These are phyloP conservation scores for Budorcas taxicolor DNA, from an alignment of 2,113 vertebrate species.

Conservation along the genomic window DNA sequence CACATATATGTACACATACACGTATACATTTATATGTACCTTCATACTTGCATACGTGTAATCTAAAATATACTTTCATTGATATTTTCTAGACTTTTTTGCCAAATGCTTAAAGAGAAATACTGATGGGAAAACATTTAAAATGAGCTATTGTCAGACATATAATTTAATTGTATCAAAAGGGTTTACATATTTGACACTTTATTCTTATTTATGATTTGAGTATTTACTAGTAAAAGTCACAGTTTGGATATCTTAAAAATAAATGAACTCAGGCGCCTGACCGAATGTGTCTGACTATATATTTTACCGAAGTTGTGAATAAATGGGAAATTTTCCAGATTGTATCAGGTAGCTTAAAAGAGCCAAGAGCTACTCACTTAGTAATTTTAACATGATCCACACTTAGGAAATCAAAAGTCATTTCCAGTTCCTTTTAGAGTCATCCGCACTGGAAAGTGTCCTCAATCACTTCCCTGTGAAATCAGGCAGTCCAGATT, in stretches of 20 bases:
- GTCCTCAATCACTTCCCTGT: not conserved
- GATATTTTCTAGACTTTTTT: conserved; percentile 46
- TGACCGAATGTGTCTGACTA: not conserved
- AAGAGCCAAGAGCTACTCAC: not conserved
- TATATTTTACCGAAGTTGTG: conserved; percentile 24
- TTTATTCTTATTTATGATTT: conserved; percentile 35
- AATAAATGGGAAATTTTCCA: conserved; percentile 2
- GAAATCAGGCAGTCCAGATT: not conserved
- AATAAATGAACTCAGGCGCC: not conserved
- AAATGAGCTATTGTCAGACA: not conserved
- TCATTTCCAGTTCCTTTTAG: not conserved
- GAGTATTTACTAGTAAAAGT: not conserved
- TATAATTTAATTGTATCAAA: not conserved
- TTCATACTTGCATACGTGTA: not conserved
- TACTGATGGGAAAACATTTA: not conserved
- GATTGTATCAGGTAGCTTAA: not conserved
- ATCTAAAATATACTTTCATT: not conserved
- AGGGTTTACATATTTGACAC: conserved; percentile 5
- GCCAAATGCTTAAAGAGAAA: not conserved
- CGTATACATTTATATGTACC: not conserved
- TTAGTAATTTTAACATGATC: not conserved
- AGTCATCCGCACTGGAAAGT: too few species aligned
- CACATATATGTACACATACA: not conserved
- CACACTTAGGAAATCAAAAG: not conserved
- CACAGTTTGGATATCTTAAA: not conserved